Evolutionary conservation across 2,113 vertebrate genomes (phyloP).

Genomic region (Sturnira hondurensis): DNA sequence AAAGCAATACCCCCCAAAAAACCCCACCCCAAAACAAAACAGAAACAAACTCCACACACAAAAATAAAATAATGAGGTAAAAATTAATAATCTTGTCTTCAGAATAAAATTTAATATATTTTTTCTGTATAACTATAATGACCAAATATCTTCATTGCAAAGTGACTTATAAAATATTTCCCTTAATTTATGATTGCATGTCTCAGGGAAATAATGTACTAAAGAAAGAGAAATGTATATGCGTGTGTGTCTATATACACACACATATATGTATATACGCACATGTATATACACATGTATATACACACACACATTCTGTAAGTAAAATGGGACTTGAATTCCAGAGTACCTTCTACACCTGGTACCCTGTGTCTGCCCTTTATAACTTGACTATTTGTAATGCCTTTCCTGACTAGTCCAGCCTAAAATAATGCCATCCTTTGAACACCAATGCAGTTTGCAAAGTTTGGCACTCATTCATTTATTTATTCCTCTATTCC

Average conservation of each 20-base stretch:
- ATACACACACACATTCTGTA: background rate
- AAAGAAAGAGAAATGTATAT: background rate
- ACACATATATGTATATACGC: too few relatives aligned
- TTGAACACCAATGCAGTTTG: background rate
- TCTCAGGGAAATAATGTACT: background rate
- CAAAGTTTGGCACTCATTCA: background rate
- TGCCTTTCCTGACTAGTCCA: background rate
- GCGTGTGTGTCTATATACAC: too few relatives aligned
- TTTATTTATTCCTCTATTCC: background rate
- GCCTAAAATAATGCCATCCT: background rate
- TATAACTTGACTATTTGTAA: background rate
- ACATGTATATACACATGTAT: too few relatives aligned
- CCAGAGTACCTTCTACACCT: background rate
- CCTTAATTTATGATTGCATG: background rate
- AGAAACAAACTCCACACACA: too few relatives aligned
- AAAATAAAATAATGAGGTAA: background rate
- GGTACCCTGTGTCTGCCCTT: background rate
- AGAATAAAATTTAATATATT: constrained; percentile 8
- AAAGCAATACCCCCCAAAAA: too few relatives aligned
- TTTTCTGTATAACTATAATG: background rate
- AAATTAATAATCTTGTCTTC: background rate
- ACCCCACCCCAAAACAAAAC: too few relatives aligned
- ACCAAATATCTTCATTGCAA: background rate
- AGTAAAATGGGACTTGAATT: constrained; percentile 8
- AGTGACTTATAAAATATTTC: background rate